Base-by-base conservation (phyloP, 2,888 invertebrate species). In the Malacosoma neustria region DNA sequence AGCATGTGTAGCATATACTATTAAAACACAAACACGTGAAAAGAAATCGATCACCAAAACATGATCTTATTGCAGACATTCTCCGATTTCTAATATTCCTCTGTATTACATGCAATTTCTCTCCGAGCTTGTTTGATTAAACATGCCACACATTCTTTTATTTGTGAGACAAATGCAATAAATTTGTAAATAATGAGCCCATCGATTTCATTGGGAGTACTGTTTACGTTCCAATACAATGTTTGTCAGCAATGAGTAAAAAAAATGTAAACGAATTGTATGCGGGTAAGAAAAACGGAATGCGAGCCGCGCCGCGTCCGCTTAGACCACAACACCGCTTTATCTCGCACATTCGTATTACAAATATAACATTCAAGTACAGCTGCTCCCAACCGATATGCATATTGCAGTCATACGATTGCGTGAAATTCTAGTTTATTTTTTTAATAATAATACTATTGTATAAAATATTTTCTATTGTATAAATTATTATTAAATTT, bases 161-260 rank as follows among this genome's bases (percentile, higher is more conserved):
- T 48, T 46, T 38, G 32, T 45, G 44, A 58, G 46, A 61, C 63
- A 62, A n/a, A 60, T 56, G 49, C 48, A 46, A 54, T 57, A 57
- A 51, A 58, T 61, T 64, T 56, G 42, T 48, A 61, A 63, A 63
- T 59, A 58, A 57, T 57, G 55, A 58, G 42, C 49, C 39, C 48
- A 35, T 46, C 49, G 49, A 29, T 29, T 29, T 29, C 32, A 34
- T 11, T 9, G 29, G 42, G 54, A 51, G 54, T 54, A 59, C 61
- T 69, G 63, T 67, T 65, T 63, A 57, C 60, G 53, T 60, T 56
- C 49, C 50, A 48, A 45, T 47, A 33, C 37, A 45, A 62, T 75
- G 71, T 76, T 77, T 75, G 67, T 71, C 74, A 76, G 69, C 72
- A 65, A 72, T 63, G 63, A 58, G 54, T 51, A 51, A 50, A 72